A percentile compares a stretch with the other conserved stretches of the same genome.
Evolutionary conservation across 2,113 vertebrate genomes (phyloP).

Genomic region (Cyanocitta stelleri): DNA sequence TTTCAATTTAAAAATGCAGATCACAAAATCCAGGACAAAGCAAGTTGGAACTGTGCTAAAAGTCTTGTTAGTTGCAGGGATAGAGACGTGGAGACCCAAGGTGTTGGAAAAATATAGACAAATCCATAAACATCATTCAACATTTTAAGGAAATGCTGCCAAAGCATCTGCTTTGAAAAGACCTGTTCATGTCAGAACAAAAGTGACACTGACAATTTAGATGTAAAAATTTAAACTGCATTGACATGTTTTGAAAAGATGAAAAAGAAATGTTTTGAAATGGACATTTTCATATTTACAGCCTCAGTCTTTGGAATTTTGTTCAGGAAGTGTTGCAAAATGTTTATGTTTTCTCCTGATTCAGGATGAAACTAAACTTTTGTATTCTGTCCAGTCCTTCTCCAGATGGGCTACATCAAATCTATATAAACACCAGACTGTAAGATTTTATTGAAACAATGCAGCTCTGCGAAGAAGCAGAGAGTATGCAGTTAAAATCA

Average conservation of each 20-base stretch:
- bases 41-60: background rate
- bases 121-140: background rate
- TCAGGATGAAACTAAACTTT: background rate
- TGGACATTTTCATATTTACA: background rate
- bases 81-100: background rate
- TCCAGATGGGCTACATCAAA: constrained; percentile 18
- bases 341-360: constrained; percentile 14
- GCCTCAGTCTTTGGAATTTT: background rate
- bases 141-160: background rate
- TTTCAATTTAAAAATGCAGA: constrained; percentile 7
- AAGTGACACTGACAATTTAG: background rate
- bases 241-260: background rate
- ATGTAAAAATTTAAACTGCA: background rate
- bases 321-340: background rate
- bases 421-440: background rate
- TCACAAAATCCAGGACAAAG: background rate
- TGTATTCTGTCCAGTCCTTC: background rate
- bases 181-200: background rate
- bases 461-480: background rate
- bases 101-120: background rate
- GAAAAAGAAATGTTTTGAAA: background rate
- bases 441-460: background rate
- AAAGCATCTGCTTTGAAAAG: background rate
- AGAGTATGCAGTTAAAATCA: background rate
- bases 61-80: background rate